Percentiles rank a stretch among this genome's conserved stretches.
Evolutionary conservation across 2,113 vertebrate genomes (phyloP).

Genomic region (Malurus elegans): DNA sequence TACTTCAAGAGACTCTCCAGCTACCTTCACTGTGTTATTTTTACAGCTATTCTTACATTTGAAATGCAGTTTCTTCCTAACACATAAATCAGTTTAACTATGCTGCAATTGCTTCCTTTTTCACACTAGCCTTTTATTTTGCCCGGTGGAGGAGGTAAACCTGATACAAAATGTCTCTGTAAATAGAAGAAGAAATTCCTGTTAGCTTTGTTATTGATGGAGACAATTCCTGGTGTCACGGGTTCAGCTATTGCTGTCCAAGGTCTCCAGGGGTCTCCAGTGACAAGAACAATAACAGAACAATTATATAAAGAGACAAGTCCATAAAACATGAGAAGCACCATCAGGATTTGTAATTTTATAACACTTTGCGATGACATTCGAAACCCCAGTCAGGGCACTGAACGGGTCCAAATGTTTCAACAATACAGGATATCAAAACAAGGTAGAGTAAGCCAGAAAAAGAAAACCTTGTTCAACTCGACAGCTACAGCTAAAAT

Average conservation of each 20-base stretch:
- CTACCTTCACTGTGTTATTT: not conserved
- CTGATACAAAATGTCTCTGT: not conserved
- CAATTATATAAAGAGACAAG: not conserved
- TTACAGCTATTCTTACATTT: not conserved
- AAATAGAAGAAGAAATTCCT: conserved; percentile 24
- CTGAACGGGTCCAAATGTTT: not conserved
- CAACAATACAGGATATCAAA: not conserved
- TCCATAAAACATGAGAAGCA: not conserved
- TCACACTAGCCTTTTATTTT: not conserved
- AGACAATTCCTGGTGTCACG: not conserved
- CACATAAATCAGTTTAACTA: not conserved
- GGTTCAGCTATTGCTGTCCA: conserved; percentile 13
- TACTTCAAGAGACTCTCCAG: not conserved
- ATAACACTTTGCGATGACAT: not conserved
- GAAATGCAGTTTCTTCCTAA: not conserved
- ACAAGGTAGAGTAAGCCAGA: not conserved
- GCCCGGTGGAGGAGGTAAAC: not conserved
- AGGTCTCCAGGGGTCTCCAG: not conserved
- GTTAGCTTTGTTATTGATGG: not conserved
- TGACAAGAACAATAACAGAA: not conserved
- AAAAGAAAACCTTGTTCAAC: not conserved
- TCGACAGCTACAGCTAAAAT: not conserved
- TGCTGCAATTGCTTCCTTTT: not conserved
- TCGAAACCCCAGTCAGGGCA: not conserved
- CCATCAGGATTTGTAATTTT: not conserved